phyloP scores from a whole-genome alignment of 2,797 vertebrate genomes.

The Brachymystax lenok region DNA sequence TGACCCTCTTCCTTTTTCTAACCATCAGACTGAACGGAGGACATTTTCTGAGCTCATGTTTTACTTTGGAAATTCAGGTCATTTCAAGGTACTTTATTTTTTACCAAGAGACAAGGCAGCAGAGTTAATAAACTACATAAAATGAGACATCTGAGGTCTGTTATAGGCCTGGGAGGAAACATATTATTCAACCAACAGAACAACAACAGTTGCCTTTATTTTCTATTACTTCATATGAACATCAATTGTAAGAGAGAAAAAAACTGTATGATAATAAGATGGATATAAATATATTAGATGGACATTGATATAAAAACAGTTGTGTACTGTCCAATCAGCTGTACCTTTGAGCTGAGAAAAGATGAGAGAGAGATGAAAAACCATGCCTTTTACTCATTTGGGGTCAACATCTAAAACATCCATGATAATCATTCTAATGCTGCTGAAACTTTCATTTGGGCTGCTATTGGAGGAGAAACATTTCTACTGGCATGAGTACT shows the following conservation, averaged over 20 bases:
- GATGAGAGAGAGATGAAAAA: neutral
- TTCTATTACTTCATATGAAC: constrained; percentile 61
- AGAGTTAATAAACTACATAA: constrained; percentile 46
- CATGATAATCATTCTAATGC: constrained; percentile 15
- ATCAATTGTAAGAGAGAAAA: constrained; percentile 32
- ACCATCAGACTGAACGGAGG: constrained; percentile 45
- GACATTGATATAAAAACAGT: neutral
- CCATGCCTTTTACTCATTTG: constrained; percentile 33
- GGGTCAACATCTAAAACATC: constrained; percentile 21
- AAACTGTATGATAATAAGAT: neutral
- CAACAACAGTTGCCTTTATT: constrained; percentile 69
- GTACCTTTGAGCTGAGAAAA: constrained; percentile 9
- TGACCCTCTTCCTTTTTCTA: constrained; percentile 39
- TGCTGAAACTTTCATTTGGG: constrained; percentile 8
- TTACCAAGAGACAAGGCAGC: constrained; percentile 53
- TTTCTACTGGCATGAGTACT: neutral
- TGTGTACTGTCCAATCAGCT: neutral
- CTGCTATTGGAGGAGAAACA: constrained; percentile 11
- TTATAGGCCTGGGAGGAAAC: constrained; percentile 7
- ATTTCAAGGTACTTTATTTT: constrained; percentile 64
- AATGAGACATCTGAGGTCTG: constrained; percentile 25
- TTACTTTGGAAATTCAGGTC: constrained; percentile 65
- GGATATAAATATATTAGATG: neutral
- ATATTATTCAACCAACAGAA: constrained; percentile 43
- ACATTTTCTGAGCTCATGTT: constrained; percentile 39